Evolutionary conservation across 1,140 invertebrate species (phyloP), one percentile per base, ranked within the genome.

Genomic region (Drosophila ambigua): DNA sequence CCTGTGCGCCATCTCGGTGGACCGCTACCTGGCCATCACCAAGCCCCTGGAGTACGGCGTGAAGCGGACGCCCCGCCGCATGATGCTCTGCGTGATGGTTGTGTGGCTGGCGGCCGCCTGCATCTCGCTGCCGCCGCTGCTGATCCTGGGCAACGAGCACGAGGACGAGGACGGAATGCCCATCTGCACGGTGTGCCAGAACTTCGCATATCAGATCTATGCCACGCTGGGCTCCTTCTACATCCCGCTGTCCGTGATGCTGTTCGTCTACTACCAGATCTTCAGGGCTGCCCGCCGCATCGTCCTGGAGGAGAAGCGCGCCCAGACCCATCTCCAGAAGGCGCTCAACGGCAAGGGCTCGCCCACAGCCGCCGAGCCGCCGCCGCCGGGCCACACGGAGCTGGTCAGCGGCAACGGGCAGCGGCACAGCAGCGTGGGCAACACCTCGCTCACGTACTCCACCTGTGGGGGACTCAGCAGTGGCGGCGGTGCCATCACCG

Each of bases 181-280:
- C 2, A 94, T 95, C 46, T 98, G 97, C 92, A 93, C 94, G 24
- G 96, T 98, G 24, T 97, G 96, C 65, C 96, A 97, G 91, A 96
- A 97, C 91, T 96, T 96, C 91, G 96, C 95, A 72, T 98, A 96
- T 92, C 97, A 97, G 92, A 95, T 98, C 52, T 98, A 98, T 92
- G 97, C 97, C 24, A 98, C 97, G 0, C 93, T 97, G 62, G 96
- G 96, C 43, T 97, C 96, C 48, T 98, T 98, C 93, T 98, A 98
- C 92, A 95, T 98, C 75, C 97, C 97, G 0, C 92, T 98, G 24
- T 94, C 95, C 55, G 96, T 98, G 46, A 98, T 98, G 97, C 95
- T 98, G 23, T 95, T 97, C 64, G 96, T 98, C 2, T 98, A 98
- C 90, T 96, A 97, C 89, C 97, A 97, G 92, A 98, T 98, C 92